Percentiles rank a stretch among this genome's conserved stretches.
Evolutionary conservation across 2,888 invertebrate species (phyloP).

Genomic region (Idaea biselata): DNA sequence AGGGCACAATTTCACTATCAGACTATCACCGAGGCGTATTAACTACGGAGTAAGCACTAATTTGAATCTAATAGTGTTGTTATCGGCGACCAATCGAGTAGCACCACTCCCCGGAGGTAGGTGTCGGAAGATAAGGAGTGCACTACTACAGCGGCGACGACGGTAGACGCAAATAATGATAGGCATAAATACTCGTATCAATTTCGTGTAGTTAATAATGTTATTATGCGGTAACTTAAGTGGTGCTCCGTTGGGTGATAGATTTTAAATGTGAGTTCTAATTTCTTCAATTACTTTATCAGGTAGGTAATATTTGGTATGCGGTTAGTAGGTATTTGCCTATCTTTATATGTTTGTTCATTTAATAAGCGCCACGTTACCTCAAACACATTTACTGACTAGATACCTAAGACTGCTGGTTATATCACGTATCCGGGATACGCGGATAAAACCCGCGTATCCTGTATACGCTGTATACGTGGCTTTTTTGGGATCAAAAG

Average conservation of each 20-base stretch:
- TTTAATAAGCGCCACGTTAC: background rate
- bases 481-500: too few species aligned
- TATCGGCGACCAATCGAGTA: constrained; percentile 25
- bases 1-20: constrained; percentile 17
- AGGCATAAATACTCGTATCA: background rate
- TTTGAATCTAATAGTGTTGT: constrained; percentile 42
- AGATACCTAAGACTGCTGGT: background rate
- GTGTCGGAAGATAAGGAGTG: constrained; percentile 19
- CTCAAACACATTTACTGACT: background rate
- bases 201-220: too few species aligned
- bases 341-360: background rate
- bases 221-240: background rate
- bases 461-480: too few species aligned
- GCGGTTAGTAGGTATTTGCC: background rate
- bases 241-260: background rate
- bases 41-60: constrained; percentile 34
- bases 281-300: background rate
- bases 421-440: too few species aligned
- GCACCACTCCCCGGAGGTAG: constrained; percentile 22
- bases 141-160: background rate
- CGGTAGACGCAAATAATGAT: background rate
- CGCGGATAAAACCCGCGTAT: too few species aligned
- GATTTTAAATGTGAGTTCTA: background rate
- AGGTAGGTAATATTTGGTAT: background rate
- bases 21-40: background rate